phyloP scores from a whole-genome alignment of 1,140 invertebrate species.

The Plectrocnemia conspersa region DNA sequence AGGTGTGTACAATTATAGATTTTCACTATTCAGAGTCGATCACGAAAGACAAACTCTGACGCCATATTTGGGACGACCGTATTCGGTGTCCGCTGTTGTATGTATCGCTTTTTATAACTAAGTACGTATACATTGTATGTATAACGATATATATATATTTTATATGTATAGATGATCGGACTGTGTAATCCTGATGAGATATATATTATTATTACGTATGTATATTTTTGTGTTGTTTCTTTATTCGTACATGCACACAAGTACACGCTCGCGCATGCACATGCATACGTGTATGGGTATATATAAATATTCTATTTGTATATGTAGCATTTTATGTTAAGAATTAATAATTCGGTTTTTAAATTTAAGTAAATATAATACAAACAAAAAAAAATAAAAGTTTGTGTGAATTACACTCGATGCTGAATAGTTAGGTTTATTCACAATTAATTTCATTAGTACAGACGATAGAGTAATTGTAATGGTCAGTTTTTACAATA shows the following conservation, averaged over 20 bases:
- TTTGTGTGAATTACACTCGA: constrained; percentile 4
- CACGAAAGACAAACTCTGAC: constrained; percentile 12
- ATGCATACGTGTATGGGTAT: neutral
- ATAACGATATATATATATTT: constrained; percentile 9
- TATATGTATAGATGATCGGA: constrained; percentile 1
- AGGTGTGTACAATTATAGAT: constrained; percentile 8
- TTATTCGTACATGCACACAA: too few relatives aligned
- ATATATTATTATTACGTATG: too few relatives aligned
- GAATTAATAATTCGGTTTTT: neutral
- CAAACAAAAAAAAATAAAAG: neutral
- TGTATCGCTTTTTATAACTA: constrained; percentile 21
- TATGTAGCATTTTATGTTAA: neutral
- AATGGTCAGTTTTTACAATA: constrained; percentile 34
- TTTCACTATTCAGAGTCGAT: constrained; percentile 11
- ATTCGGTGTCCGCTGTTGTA: constrained; percentile 16
- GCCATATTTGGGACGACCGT: constrained; percentile 20
- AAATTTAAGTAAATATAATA: constrained; percentile 1
- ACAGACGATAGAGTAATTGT: constrained; percentile 30
- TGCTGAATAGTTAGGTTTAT: constrained; percentile 20
- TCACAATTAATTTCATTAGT: constrained; percentile 23
- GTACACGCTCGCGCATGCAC: too few relatives aligned
- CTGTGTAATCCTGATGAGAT: too few relatives aligned
- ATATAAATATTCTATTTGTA: neutral
- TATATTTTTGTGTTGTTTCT: constrained; percentile 5
- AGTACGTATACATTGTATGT: constrained; percentile 16